Conservation (phyloP, 2,888 invertebrate species). For the Netelia inedita region DNA sequence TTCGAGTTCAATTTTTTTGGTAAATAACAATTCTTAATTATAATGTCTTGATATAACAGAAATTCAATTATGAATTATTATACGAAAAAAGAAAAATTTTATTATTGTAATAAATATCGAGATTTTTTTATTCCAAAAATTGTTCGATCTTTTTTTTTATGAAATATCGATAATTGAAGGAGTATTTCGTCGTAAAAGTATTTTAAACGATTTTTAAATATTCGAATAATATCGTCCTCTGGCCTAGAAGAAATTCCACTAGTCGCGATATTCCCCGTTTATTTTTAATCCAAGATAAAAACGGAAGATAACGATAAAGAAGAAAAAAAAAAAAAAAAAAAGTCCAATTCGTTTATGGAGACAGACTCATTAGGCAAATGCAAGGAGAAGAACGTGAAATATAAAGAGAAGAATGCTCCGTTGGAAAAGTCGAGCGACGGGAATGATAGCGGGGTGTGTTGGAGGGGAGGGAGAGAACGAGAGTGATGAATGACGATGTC, state of each 20-base stretch:
- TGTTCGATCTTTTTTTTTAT: neutral
- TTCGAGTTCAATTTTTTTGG: too few species aligned
- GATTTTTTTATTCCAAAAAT: neutral
- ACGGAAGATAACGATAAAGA: neutral
- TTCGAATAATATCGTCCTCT: neutral
- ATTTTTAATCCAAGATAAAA: conserved; percentile 8
- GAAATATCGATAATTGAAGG: too few species aligned
- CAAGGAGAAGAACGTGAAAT: conserved; percentile 8
- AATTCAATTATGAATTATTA: too few species aligned
- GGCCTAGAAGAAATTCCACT: too few species aligned
- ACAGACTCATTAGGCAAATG: conserved; percentile 60
- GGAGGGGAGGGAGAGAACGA: neutral
- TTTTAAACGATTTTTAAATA: conserved; percentile 7
- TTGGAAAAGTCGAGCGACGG: neutral
- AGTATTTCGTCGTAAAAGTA: neutral
- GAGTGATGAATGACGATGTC: conserved; percentile 80
- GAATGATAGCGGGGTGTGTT: conserved; percentile 4
- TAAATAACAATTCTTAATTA: too few species aligned
- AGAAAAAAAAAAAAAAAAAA: neutral
- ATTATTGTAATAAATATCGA: too few species aligned
- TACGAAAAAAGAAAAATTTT: too few species aligned
- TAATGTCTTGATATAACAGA: too few species aligned
- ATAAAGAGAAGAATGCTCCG: neutral
- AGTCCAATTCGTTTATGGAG: conserved; percentile 32
- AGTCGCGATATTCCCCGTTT: neutral